Percentiles rank a stretch among this genome's conserved stretches.
phyloP scores from a whole-genome alignment of 2,888 invertebrate species.

The Drosophila ezoana region DNA sequence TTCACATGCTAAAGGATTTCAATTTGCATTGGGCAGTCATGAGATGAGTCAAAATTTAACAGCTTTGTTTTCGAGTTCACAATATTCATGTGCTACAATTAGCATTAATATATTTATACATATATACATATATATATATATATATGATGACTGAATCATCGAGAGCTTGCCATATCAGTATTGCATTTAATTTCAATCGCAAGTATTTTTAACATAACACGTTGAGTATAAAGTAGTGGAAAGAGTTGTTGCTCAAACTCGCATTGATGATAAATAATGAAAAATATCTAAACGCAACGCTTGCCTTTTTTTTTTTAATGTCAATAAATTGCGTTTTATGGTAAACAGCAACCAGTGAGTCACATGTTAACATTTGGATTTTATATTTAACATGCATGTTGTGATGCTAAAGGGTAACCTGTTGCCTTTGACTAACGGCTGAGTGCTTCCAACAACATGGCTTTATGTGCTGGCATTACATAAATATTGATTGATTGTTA shows the following conservation, averaged over 20 bases:
- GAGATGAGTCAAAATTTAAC: conserved; percentile 16
- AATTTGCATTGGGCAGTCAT: conserved; percentile 8
- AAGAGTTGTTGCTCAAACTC: neutral
- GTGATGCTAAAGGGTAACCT: conserved; percentile 44
- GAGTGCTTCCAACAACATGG: conserved; percentile 19
- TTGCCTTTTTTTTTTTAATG: conserved; percentile 11
- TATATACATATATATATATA: neutral
- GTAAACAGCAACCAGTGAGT: conserved; percentile 30
- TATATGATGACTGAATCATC: conserved; percentile 17
- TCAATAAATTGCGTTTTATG: conserved; percentile 36
- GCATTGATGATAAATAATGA: conserved; percentile 17
- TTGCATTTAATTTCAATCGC: conserved; percentile 8
- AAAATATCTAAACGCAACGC: conserved; percentile 16
- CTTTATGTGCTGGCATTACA: conserved; percentile 25
- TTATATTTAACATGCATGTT: conserved; percentile 7
- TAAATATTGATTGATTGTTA: conserved; percentile 62
- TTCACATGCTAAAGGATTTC: conserved; percentile 8
- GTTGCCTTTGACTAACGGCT: conserved; percentile 43
- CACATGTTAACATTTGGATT: conserved; percentile 19
- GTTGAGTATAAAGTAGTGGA: conserved; percentile 1
- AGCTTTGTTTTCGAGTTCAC: conserved; percentile 11
- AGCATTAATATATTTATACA: conserved; percentile 26
- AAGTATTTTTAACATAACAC: conserved; percentile 8
- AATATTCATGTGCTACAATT: conserved; percentile 29
- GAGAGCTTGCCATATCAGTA: conserved; percentile 4